These are phyloP conservation scores for Lepidurus apus DNA, from an alignment of 1,140 invertebrate species.

Conservation along the genomic window DNA sequence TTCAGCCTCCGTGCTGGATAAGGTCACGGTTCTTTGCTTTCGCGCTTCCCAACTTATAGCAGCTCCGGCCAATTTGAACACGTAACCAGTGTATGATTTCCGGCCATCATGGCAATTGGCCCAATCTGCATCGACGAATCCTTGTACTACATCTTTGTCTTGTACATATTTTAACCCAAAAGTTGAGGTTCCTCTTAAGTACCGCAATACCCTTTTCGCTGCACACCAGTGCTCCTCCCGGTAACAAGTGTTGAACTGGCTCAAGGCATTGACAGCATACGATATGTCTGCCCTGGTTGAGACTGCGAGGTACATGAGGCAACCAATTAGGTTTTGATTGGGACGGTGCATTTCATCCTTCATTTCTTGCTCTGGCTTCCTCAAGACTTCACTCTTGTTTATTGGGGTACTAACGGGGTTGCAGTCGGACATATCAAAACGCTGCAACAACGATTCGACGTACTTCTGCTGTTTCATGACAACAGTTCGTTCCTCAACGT, in stretches of 20 bases:
- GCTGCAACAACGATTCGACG: not conserved
- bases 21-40: slow-evolving; percentile 48
- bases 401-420: not conserved
- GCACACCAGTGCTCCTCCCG: slow-evolving; percentile 43
- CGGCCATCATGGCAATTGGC: slow-evolving; percentile 35
- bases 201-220: slow-evolving; percentile 46
- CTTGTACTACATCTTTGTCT: not conserved
- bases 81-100: slow-evolving; percentile 42
- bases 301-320: slow-evolving; percentile 45
- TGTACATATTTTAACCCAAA: slow-evolving; percentile 36
- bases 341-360: not conserved
- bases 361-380: too few species aligned
- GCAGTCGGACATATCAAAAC: not conserved
- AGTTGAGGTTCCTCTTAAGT: slow-evolving; percentile 45
- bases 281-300: slow-evolving; percentile 48
- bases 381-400: too few species aligned
- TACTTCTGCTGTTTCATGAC: slow-evolving; percentile 36
- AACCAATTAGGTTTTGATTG: slow-evolving; percentile 43
- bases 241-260: slow-evolving; percentile 46
- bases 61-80: slow-evolving; percentile 41
- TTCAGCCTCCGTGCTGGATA: slow-evolving; percentile 47
- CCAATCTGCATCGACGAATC: slow-evolving; percentile 45
- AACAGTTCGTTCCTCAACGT: slow-evolving; percentile 25
- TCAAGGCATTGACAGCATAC: slow-evolving; percentile 46
- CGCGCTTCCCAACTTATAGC: slow-evolving; percentile 50